Evolutionary conservation across 1,140 invertebrate species (phyloP), one percentile per base, ranked within the genome.

Genomic region (Mactra quadrangularis): DNA sequence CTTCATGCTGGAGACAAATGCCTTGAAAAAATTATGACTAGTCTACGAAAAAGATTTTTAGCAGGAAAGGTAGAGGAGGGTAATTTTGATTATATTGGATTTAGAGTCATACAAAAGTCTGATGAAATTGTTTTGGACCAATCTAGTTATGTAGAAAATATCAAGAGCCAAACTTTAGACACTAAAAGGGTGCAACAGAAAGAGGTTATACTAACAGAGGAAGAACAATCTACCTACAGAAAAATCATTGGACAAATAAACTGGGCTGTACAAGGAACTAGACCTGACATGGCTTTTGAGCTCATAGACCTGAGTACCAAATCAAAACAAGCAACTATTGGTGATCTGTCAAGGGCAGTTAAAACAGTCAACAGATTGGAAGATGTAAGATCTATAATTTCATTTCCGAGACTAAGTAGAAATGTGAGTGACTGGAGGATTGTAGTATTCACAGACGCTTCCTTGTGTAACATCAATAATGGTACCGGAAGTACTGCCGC

Each of bases 401-500:
- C 22, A 57, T 75, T 41, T 33, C 53, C 53, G 38, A 33, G 50
- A 68, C 22, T 68, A 7, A 45, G 47, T 25, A 77, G 41, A 29
- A 53, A 55, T 68, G 47, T 55, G 9, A 31, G 27, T 25, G 52
- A 68, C 47, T 79, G 60, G 62, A 70, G 31, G 74, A 62, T 78
- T 38, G 22, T 81, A n/a, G 35, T 74, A 33, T 84, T 78, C 64
- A 83, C 70, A 3, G 70, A 85, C 83, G 75, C 70, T 19, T 82
- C 81, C 45, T 31, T 74, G 17, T 66, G 55, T 41, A 87, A 85
- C 31, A 33, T 79, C 29, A 45, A 77, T 55, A 22, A 68, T 64
- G 75, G 79, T n/a, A 75, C 59, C 57, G 66, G 78, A 27, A 87
- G 84, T 76, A 85, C 66, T n/a, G 70, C 55, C 25, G 81, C 66